A percentile compares a stretch with the other conserved stretches of the same genome.
These are phyloP conservation scores for Myodes glareolus DNA, from an alignment of 2,113 vertebrate species.

Conservation along the genomic window DNA sequence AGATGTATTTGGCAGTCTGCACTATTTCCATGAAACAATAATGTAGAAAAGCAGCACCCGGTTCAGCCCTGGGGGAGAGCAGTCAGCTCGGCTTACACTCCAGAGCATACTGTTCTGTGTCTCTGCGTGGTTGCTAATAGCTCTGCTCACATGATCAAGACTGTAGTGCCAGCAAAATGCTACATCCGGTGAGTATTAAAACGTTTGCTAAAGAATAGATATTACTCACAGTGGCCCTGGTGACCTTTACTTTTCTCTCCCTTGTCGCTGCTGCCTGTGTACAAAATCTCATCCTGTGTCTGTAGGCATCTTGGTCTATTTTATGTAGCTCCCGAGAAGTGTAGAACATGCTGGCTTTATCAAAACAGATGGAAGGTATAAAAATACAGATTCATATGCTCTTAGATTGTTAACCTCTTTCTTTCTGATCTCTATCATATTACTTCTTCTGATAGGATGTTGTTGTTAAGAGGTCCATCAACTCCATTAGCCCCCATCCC, in stretches of 20 bases:
- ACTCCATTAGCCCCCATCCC: neutral
- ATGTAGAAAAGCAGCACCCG: neutral
- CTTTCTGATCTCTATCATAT: constrained; percentile 3
- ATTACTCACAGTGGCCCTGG: neutral
- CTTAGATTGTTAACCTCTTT: constrained; percentile 27
- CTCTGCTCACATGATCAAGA: neutral
- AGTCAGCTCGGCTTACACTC: neutral
- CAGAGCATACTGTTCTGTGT: neutral
- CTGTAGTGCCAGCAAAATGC: neutral
- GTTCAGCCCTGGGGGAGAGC: neutral
- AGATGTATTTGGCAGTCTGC: neutral
- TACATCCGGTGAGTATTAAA: neutral
- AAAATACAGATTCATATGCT: neutral
- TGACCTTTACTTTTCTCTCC: neutral
- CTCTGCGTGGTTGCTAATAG: neutral
- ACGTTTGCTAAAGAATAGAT: neutral
- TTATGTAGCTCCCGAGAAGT: constrained; percentile 6
- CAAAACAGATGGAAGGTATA: constrained; percentile 6
- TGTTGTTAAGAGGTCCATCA: neutral
- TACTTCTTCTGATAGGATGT: neutral
- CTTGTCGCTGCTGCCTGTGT: neutral
- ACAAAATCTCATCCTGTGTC: neutral
- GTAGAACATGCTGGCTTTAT: neutral
- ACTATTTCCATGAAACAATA: neutral
- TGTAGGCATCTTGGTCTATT: neutral